phyloP scores from a whole-genome alignment of 1,140 invertebrate genomes.

The Eueides isabella region DNA sequence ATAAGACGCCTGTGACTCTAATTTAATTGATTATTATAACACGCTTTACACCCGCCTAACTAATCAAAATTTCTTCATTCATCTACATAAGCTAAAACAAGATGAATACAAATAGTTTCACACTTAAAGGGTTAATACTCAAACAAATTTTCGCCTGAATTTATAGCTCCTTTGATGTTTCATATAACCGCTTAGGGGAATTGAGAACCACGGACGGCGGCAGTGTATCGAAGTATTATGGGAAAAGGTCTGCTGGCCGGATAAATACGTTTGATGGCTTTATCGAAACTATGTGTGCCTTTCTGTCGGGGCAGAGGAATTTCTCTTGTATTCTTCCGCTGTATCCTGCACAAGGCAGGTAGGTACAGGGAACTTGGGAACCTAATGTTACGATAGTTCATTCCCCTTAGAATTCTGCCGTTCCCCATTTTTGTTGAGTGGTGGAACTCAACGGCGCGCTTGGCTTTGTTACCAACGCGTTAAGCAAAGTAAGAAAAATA shows the following conservation, averaged over 20 bases:
- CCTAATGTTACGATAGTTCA: too few species aligned
- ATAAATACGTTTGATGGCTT: constrained; percentile 30
- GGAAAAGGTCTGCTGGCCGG: constrained; percentile 15
- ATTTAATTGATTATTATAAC: too few species aligned
- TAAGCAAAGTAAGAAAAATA: too few species aligned
- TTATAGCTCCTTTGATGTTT: constrained; percentile 26
- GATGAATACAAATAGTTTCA: not conserved
- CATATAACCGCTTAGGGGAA: constrained; percentile 18
- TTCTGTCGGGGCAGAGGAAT: not conserved
- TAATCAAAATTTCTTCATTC: too few species aligned
- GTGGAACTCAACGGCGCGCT: too few species aligned
- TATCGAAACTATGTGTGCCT: constrained; percentile 13
- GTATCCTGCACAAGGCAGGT: too few species aligned
- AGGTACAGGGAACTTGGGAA: too few species aligned
- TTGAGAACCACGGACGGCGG: constrained; percentile 20
- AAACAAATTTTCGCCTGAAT: constrained; percentile 17
- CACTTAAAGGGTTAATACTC: not conserved
- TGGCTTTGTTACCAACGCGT: too few species aligned
- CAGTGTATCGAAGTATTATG: constrained; percentile 19
- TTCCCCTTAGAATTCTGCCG: too few species aligned
- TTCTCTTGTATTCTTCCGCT: not conserved
- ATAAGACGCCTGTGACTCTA: too few species aligned
- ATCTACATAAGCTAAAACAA: not conserved
- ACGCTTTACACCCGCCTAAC: too few species aligned
- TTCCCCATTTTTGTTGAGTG: too few species aligned